Evolutionary conservation across 2,113 vertebrate genomes (phyloP), one percentile per base, ranked within the genome.

Genomic region (Corapipo altera): DNA sequence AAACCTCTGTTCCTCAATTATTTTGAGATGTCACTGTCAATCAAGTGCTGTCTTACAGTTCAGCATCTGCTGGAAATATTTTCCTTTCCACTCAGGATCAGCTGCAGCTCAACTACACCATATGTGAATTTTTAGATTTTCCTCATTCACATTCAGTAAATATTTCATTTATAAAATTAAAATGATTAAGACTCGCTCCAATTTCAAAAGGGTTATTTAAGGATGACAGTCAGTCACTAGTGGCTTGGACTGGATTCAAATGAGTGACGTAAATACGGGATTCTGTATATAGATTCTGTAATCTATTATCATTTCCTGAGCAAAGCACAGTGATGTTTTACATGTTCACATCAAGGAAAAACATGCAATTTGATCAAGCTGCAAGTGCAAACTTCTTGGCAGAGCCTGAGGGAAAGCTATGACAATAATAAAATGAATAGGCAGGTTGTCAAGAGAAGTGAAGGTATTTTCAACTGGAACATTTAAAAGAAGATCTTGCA

Each of bases 281-380:
- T 44, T 41, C 39, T 41, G 39, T 41, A 41, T 41, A 41, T 41
- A 41, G 39, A 55, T 62, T 84, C 71, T 75, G 37, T 61, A 87
- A 67, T 84, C 75, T 90, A 55, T 73, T 94, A 72, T 76, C 57
- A 89, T n/a, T 92, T 85, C 41, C 43, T 55, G 57, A 89, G 84
- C 57, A 72, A 94, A 91, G 90, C 37, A n/a, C 49, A 72, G 87
- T 37, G 83, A 85, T 84, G 62, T 90, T 95, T 89, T 94, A 91
- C 79, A 93, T 59, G 81, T 71, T 92, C 78, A 77, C 61, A 88
- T 97, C 94, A 91, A 96, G 75, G 35, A 79, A 86, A 95, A 95
- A 46, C 52, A 91, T 85, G 74, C 82, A 94, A 84, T 96, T 96
- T 96, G 87, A 96, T 98, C 90, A 95, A 80, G 51, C 51, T 93